phyloP scores from a whole-genome alignment of 2,797 vertebrate species.

The Cichlasoma orientale region DNA sequence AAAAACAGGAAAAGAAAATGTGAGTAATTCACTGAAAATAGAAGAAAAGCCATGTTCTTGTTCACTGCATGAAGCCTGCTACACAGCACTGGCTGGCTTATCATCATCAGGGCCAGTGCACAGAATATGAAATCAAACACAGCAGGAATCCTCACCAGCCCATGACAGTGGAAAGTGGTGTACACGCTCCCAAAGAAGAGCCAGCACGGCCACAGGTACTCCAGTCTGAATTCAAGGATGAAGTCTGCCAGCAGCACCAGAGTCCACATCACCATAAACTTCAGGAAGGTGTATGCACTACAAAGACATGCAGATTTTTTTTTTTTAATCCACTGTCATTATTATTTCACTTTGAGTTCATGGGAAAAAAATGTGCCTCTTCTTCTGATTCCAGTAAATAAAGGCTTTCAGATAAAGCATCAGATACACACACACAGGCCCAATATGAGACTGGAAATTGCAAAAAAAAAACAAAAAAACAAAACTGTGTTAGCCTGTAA shows the following conservation, averaged over 20 bases:
- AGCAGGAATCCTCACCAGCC: conserved; percentile 77
- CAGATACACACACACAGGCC: no score
- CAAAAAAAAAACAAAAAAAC: neutral
- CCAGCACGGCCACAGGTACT: conserved; percentile 88
- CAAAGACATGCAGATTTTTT: conserved; percentile 2
- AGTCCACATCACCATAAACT: conserved; percentile 85
- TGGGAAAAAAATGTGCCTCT: neutral
- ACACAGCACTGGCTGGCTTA: conserved; percentile 1
- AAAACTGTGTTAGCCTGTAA: conserved; percentile 20
- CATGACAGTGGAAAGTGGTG: conserved; percentile 86
- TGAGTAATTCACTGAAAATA: neutral
- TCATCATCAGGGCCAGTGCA: neutral
- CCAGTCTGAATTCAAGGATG: conserved; percentile 84
- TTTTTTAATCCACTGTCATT: neutral
- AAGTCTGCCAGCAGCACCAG: conserved; percentile 86
- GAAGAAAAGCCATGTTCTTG: neutral
- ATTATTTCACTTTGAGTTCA: neutral
- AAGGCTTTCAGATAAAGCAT: neutral
- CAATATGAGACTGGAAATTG: neutral
- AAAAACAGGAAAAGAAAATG: neutral
- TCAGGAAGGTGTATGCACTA: conserved; percentile 85
- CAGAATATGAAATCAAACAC: conserved; percentile 8
- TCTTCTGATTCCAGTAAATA: neutral
- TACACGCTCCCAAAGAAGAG: conserved; percentile 86
- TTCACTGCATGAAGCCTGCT: neutral